Conservation (phyloP, 1,140 invertebrate genomes). For the Drosophila nikananu region DNA sequence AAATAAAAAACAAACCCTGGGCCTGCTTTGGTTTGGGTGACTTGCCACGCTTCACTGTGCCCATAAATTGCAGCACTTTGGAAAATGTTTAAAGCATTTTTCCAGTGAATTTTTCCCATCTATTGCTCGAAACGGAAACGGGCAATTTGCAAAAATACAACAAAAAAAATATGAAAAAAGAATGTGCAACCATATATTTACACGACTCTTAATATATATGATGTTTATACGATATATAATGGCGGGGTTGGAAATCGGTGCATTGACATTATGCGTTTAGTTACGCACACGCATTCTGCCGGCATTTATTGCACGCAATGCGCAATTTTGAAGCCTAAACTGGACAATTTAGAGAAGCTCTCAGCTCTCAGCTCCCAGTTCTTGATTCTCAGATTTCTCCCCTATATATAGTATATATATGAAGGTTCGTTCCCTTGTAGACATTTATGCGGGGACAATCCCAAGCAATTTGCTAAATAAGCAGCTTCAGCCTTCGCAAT, state of each 20-base stretch:
- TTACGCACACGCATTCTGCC: conserved; percentile 75
- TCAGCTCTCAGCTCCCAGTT: background rate
- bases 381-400: background rate
- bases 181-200: conserved; percentile 22
- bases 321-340: conserved; percentile 72
- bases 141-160: conserved; percentile 74
- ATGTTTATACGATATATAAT: conserved; percentile 2
- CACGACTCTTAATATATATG: conserved; percentile 16
- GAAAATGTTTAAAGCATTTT: conserved; percentile 64
- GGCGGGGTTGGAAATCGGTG: conserved; percentile 39
- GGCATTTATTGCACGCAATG: conserved; percentile 73
- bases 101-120: conserved; percentile 65
- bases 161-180: conserved; percentile 5
- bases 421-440: background rate
- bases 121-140: conserved; percentile 63
- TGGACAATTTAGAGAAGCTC: conserved; percentile 62
- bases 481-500: conserved; percentile 42
- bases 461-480: conserved; percentile 71
- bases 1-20: conserved; percentile 2
- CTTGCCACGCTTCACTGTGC: conserved; percentile 71
- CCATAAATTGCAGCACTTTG: conserved; percentile 74
- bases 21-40: conserved; percentile 20
- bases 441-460: conserved; percentile 25
- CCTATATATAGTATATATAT: background rate
- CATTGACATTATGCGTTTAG: conserved; percentile 82